Percentiles rank a stretch among this genome's conserved stretches.
Evolutionary conservation across 2,113 vertebrate species (phyloP).

Genomic region (Ctenomys sociabilis): DNA sequence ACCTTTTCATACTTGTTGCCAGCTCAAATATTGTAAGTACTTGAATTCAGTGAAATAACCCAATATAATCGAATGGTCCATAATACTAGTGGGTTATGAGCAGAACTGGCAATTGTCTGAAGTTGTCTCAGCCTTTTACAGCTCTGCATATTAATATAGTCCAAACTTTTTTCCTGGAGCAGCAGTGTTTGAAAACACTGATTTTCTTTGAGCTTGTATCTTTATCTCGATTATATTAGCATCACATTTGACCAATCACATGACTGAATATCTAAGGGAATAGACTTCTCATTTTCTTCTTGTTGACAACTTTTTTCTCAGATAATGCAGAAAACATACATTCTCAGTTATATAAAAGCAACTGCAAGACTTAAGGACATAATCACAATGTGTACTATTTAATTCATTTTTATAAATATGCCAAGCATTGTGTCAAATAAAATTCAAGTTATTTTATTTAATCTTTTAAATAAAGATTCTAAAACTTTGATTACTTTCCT

Average conservation of each 20-base stretch:
- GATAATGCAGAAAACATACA: not conserved
- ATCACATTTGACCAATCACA: not conserved
- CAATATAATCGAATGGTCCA: too few relatives aligned
- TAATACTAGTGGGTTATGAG: too few relatives aligned
- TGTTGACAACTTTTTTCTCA: not conserved
- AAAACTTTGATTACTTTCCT: not conserved
- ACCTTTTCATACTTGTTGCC: too few relatives aligned
- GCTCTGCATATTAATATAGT: too few relatives aligned
- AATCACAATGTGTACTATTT: not conserved
- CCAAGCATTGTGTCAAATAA: not conserved
- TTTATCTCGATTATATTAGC: not conserved
- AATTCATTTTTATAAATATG: conserved; percentile 28
- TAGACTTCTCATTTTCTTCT: not conserved
- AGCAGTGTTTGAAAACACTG: conserved; percentile 1
- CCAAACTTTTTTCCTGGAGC: not conserved
- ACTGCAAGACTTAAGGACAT: not conserved
- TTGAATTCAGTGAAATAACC: too few relatives aligned
- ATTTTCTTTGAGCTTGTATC: not conserved
- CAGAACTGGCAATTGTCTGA: too few relatives aligned
- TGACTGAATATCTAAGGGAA: not conserved
- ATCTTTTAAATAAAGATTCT: not conserved
- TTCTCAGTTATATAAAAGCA: not conserved
- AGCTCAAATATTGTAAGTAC: too few relatives aligned
- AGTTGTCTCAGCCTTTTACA: too few relatives aligned
- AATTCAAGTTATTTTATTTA: conserved; percentile 13